Evolutionary conservation across 2,113 vertebrate species (phyloP), one percentile per base, ranked within the genome.

Genomic region (Etheostoma cragini): DNA sequence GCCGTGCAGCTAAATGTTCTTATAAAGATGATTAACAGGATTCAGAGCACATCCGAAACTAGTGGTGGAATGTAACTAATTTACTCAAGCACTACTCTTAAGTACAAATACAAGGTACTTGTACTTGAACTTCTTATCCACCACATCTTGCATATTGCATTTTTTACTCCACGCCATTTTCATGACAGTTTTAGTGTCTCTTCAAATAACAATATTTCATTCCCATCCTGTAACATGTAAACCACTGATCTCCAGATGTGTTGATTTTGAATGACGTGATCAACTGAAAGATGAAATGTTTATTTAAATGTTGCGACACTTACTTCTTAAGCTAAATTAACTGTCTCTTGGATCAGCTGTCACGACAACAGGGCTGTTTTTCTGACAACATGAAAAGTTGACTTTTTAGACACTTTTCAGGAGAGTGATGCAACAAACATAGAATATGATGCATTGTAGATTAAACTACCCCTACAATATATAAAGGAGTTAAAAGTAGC

Each of bases 1-100:
- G 74, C 33, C 8, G 26, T 13, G 65, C 49, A 38, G 63, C 58
- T 47, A 42, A 72, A 80, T 50, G 24, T 50, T 72, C 45, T 19
- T 10, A 38, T 58, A 17, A 73, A 5, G 26, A 19, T 42, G 47
- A 67, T 67, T 77, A 56, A 60, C 14, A 49, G 72, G 24, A 1
- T 63, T 72, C 21, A 63, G 22, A 63, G 22, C 2, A 57, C 30
- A 47, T 50, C 14, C 11, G 11, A 60, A 57, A 56, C 54, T 14
- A 72, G 24, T 10, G 30, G 30, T 16, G 7, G 61, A 42, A 14
- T 62, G 35, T 13, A 38, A 54, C 11, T 50, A 21, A 54, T n/a
- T 62, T n/a, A 42, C 11, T 42, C n/a, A 16, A 46, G 62, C 22
- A 46, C 62, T 10, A 22, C 6, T 8, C 35, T 4, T 8, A 15